Conservation (phyloP, 1,140 invertebrate genomes). For the Drosophila sechellia region DNA sequence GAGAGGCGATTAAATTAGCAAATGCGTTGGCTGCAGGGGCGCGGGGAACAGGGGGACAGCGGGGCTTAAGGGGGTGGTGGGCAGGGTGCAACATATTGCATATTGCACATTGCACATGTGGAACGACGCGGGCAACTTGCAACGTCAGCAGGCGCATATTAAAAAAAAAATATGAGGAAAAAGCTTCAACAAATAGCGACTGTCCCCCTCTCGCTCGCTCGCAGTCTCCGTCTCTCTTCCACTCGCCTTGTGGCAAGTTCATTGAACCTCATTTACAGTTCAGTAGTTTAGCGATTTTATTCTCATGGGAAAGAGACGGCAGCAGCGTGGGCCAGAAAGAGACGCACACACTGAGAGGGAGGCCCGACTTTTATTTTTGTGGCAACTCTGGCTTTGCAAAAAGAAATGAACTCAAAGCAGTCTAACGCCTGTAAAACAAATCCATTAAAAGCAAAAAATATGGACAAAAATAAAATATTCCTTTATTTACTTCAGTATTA, state of each 20-base stretch:
- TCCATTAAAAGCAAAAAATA: not conserved
- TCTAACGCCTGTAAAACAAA: not conserved
- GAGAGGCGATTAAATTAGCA: conserved; percentile 71
- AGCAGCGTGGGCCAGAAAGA: conserved; percentile 6
- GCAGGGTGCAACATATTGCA: conserved; percentile 40
- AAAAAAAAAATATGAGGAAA: conserved; percentile 52
- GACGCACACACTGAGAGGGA: conserved; percentile 16
- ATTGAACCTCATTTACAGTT: conserved; percentile 78
- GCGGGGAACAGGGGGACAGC: not conserved
- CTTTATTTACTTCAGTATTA: no score
- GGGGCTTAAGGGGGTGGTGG: not conserved
- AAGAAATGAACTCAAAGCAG: conserved; percentile 22
- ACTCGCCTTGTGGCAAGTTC: conserved; percentile 67
- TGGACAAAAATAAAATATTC: not conserved
- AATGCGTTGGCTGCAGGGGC: conserved; percentile 41
- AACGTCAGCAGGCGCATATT: conserved; percentile 78
- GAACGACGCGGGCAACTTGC: conserved; percentile 63
- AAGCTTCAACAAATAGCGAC: conserved; percentile 58
- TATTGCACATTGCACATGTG: conserved; percentile 60
- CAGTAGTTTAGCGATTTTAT: conserved; percentile 82
- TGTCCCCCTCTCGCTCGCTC: conserved; percentile 19
- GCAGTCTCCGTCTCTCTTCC: conserved; percentile 14
- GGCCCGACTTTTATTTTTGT: conserved; percentile 39
- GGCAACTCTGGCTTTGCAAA: conserved; percentile 44
- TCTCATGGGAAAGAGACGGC: conserved; percentile 36